Conservation (phyloP, 2,888 invertebrate genomes). For the Suillia variegata region DNA sequence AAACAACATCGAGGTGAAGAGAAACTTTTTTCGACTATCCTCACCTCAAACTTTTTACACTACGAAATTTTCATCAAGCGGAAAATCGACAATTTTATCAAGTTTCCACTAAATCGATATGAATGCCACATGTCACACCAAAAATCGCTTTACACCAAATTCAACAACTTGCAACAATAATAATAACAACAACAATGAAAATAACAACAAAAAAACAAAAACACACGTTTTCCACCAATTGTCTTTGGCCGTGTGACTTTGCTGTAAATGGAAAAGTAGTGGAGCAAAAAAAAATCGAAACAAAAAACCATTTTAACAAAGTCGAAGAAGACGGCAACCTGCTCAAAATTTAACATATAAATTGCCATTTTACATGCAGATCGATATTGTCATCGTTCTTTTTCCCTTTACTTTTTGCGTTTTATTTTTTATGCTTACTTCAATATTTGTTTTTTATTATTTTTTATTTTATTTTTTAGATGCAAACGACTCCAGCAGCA, state of each 20-base stretch:
- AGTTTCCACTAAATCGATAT: too few relatives aligned
- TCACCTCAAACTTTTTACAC: too few relatives aligned
- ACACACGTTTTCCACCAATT: not conserved
- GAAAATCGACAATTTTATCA: too few relatives aligned
- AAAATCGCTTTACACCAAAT: not conserved
- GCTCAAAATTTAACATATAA: constrained; percentile 27
- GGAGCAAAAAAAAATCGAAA: not conserved
- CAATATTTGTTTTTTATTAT: not conserved
- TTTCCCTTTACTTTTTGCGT: constrained; percentile 5
- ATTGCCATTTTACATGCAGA: constrained; percentile 28
- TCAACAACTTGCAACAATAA: not conserved
- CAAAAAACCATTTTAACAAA: not conserved
- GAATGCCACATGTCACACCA: too few relatives aligned
- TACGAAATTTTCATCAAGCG: too few relatives aligned
- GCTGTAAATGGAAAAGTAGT: not conserved
- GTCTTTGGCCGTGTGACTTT: not conserved
- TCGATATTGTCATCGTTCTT: constrained; percentile 18
- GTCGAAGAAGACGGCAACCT: constrained; percentile 23
- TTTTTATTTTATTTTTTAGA: constrained; percentile 7
- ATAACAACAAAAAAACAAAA: too few relatives aligned
- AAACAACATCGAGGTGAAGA: too few relatives aligned
- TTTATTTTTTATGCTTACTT: constrained; percentile 2
- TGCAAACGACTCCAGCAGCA: too few relatives aligned
- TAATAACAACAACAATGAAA: too few relatives aligned
- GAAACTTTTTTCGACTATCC: too few relatives aligned